Evolutionary conservation across 2,113 vertebrate genomes (phyloP), one percentile per base, ranked within the genome.

Genomic region (Turnix velox): DNA sequence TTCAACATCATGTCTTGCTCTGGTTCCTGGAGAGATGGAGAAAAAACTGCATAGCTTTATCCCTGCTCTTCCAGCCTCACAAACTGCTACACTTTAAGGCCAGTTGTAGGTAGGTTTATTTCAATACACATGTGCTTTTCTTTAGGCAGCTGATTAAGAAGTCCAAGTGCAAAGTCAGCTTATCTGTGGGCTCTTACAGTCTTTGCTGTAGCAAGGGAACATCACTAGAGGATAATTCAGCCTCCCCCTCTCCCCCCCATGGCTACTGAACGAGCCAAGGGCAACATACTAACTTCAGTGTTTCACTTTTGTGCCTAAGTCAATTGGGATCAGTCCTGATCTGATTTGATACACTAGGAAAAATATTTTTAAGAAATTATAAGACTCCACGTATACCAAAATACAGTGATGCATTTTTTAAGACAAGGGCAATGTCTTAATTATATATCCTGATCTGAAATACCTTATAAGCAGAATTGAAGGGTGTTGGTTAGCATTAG

Each of bases 261-360:
- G 18, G 31, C 42, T 57, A 4, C 0, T 58, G 72, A 88, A 86
- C 33, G 14, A 57, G 24, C 40, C 49, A 48, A 55, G 40, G 39
- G 39, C 17, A 52, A 54, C 14, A 20, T 33, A 46, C 28, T 69
- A 80, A 77, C 28, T 49, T 46, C n/a, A 16, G 12, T 25, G 54
- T 12, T 66, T 69, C 42, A 37, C 0, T 0, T 7, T 58, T 61
- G 22, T 37, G 19, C 7, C 31, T 12, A 42, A 57, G 13, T 42
- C 30, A 39, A 20, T 13, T 40, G 14, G 20, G 25, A 61, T 48
- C 10, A 1, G n/a, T 69, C 25, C 42, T 66, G 45, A 77, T 7
- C 22, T 35, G 6, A 80, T 49, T 25, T 37, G 19, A 62, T 9
- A 23, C 2, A 18, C 7, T 30, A 40, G 17, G 10, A 86, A 63